phyloP scores from a whole-genome alignment of 2,888 invertebrate species.

The Rhogogaster chlorosoma region DNA sequence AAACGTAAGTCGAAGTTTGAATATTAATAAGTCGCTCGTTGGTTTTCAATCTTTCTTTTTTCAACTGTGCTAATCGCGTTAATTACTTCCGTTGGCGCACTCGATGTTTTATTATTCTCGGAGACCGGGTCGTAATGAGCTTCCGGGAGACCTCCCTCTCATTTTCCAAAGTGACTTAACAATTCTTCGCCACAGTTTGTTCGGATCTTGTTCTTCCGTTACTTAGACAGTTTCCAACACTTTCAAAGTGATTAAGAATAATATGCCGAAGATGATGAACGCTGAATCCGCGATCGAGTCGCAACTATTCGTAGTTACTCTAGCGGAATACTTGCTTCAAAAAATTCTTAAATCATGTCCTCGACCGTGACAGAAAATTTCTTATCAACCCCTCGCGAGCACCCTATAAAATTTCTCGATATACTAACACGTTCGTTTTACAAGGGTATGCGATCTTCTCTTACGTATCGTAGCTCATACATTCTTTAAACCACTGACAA shows the following conservation, averaged over 20 bases:
- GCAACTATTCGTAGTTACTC: not conserved
- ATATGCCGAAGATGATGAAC: not conserved
- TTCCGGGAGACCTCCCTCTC: not conserved
- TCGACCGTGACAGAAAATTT: not conserved
- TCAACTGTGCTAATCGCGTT: not conserved
- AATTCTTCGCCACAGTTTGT: not conserved
- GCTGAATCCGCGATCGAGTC: not conserved
- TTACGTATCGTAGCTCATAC: not conserved
- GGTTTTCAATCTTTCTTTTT: not conserved
- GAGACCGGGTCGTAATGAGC: not conserved
- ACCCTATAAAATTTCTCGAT: not conserved
- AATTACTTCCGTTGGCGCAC: not conserved
- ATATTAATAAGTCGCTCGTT: not conserved
- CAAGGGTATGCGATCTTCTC: not conserved
- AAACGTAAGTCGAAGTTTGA: constrained; percentile 66
- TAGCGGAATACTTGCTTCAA: not conserved
- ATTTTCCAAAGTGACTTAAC: not conserved
- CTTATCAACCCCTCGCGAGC: not conserved
- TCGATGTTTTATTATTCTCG: not conserved
- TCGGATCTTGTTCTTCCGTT: not conserved
- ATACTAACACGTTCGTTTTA: not conserved
- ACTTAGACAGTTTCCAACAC: not conserved
- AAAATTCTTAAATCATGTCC: not conserved
- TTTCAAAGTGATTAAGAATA: not conserved
- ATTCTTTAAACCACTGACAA: not conserved